Base-by-base conservation (phyloP, 2,797 vertebrate genomes). In the Eleutherodactylus coqui region DNA sequence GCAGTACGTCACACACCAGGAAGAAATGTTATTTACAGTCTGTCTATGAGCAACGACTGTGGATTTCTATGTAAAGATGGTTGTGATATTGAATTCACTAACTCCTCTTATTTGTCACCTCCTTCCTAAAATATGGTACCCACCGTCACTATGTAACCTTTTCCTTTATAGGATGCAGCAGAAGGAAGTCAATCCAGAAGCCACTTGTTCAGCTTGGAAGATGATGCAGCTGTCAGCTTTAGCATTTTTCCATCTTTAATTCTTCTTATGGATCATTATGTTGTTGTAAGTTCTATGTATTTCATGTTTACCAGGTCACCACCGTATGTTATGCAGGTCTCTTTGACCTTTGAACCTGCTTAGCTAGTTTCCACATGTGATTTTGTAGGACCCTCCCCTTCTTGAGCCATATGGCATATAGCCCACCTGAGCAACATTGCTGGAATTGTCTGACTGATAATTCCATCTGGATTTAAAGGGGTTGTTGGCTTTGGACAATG, bases 221-320 rank as follows among this genome's bases (percentile, higher is more conserved):
- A 95, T 41, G 91, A 93, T 29, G 89, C 94, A 47, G 94, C 93
- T 24, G 96, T 96, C 34, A 94, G 91, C 91, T 99, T 99, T 51
- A 92, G 93, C 41, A 95, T 97, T 24, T 86, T 93, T 43, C 93
- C 96, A 88, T 98, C 98, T 88, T 94, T 98, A 92, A 94, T 99
- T 93, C 97, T 99, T 85, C 97, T 98, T 86, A 96, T 94, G 32
- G 96, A 98, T 90, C 94, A 97, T 90, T 96, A 96, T 88, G 91
- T 96, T 85, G 90, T 97, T 93, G 97, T 97, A 89, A 91, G 93
- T 94, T 69, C 11, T 17, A 55, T 55, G 5, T 32, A 7, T 4
- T 41, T 45, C 41, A 43, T 34, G 69, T 82, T 1, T 17, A 14
- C 32, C 3, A 36, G n/a, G 32, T 62, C 27, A 62, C 27, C 27